These are phyloP conservation scores for Planococcus citri DNA, from an alignment of 1,140 invertebrate species.

Conservation along the genomic window DNA sequence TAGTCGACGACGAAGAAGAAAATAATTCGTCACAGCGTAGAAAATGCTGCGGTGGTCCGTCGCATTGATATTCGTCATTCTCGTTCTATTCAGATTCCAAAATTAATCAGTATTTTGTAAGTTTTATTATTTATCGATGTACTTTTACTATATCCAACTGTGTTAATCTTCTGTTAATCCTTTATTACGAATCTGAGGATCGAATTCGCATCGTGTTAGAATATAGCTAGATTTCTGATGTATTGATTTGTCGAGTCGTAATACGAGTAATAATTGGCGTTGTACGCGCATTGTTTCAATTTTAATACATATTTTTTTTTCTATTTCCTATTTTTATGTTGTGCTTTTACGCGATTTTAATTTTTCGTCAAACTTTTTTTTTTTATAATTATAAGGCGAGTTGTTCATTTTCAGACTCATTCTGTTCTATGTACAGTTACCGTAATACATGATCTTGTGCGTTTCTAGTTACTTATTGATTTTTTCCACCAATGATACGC, in stretches of 20 bases:
- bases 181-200: no score
- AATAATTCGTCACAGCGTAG: background rate
- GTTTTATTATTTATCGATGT: background rate
- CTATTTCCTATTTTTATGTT: background rate
- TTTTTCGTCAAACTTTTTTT: background rate
- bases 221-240: no score
- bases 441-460: background rate
- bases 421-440: background rate
- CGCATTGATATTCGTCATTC: background rate
- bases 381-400: background rate
- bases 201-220: no score
- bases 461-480: background rate
- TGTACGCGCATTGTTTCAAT: no score
- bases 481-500: no score
- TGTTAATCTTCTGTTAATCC: no score
- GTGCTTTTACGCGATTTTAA: background rate
- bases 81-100: background rate
- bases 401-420: background rate
- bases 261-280: no score
- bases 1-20: slow-evolving; percentile 42
- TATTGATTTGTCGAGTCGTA: no score
- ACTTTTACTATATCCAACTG: background rate
- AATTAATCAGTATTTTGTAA: background rate
- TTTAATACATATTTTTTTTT: no score
- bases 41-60: background rate